Evolutionary conservation across 2,888 invertebrate species (phyloP), one percentile per base, ranked within the genome.

Genomic region (Zhuqinia jingwanae): DNA sequence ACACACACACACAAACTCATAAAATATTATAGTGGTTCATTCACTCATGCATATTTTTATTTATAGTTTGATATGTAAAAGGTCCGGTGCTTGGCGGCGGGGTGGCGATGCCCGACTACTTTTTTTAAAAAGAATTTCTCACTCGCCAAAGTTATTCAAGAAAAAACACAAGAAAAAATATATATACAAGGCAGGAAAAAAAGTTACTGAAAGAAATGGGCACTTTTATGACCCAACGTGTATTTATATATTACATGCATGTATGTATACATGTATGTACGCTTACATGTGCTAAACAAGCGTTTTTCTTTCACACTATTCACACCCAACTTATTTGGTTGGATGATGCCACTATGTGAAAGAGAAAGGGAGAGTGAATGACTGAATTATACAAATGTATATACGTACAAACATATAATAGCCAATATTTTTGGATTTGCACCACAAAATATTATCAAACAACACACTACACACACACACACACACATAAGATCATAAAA

Each of bases 191-290:
- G 17, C 11, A 36, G 30, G 45, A 27, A 70, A 70, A 75, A 27
- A 75, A 56, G 53, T 75, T 53, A 75, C 50, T 75, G 20, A 30
- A 75, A 27, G 45, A 58, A 30, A 45, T n/a, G n/a, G 65, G 42
- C 80, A 70, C 73, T 81, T 81, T 82, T 82, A 82, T 75, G 58
- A 63, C 82, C 75, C 75, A 36, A 22, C n/a, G 36, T 56, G 20
- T 25, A 56, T 42, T 58, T 36, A 30, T 65, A 36, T 25, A 25
- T 25, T 30, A 30, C 36, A 36, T 25, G n/a, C n/a, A n/a, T n/a
- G n/a, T n/a, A n/a, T n/a, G n/a, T n/a, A n/a, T n/a, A n/a, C n/a
- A n/a, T n/a, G n/a, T n/a, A n/a, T n/a, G n/a, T n/a, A n/a, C n/a
- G n/a, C n/a, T n/a, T n/a, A n/a, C n/a, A n/a, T n/a, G n/a, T n/a